Percentiles rank a stretch among this genome's conserved stretches.
phyloP scores from a whole-genome alignment of 2,113 vertebrate species.

The Astatoreochromis straeleni region DNA sequence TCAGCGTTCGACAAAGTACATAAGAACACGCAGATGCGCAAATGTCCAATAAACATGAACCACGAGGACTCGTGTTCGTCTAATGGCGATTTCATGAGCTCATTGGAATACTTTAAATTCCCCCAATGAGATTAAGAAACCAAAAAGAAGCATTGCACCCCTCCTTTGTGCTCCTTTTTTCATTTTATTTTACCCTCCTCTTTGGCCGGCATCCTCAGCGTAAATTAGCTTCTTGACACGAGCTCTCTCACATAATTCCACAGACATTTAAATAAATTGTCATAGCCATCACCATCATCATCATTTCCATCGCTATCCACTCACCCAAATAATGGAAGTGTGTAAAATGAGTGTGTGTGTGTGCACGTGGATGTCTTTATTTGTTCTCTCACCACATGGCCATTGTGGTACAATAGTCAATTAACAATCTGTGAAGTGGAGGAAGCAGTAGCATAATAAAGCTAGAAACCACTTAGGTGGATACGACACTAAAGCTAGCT shows the following conservation, averaged over 20 bases:
- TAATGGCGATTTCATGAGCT: slow-evolving; percentile 22
- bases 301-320: not conserved
- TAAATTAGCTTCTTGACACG: not conserved
- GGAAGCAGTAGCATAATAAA: not conserved
- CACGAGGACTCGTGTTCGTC: not conserved
- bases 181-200: not conserved
- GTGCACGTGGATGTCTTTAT: not conserved
- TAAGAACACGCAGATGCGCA: not conserved
- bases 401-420: not conserved
- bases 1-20: slow-evolving; percentile 14
- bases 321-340: not conserved
- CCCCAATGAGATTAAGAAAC: not conserved
- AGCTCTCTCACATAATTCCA: not conserved
- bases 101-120: not conserved
- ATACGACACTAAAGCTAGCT: not conserved
- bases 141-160: not conserved
- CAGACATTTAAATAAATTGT: not conserved
- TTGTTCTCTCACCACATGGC: not conserved
- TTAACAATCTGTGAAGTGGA: slow-evolving; percentile 11
- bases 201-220: not conserved
- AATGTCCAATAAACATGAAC: slow-evolving; percentile 7
- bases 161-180: not conserved
- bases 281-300: not conserved
- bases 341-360: not conserved
- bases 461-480: not conserved